phyloP scores from a whole-genome alignment of 1,140 invertebrate species.

The Dendrolimus kikuchii region DNA sequence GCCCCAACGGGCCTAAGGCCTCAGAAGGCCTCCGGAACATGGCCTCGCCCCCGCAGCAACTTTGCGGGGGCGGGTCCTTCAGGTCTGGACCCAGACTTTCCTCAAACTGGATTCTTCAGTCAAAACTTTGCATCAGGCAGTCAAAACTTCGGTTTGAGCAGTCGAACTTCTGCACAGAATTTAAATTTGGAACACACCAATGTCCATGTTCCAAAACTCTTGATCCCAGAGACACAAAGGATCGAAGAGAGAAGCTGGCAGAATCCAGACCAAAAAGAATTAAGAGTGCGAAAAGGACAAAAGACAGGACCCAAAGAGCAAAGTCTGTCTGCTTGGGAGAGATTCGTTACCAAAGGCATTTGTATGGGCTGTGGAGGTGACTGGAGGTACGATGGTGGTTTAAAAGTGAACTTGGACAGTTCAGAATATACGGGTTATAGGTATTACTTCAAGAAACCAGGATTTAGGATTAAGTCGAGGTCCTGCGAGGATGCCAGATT shows the following conservation, averaged over 20 bases:
- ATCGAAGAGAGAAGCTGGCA: too few species aligned
- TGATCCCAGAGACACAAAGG: too few species aligned
- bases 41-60: constrained; percentile 54
- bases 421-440: constrained; percentile 66
- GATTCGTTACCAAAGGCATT: constrained; percentile 48
- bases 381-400: constrained; percentile 51
- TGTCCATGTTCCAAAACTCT: too few species aligned
- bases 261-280: not conserved
- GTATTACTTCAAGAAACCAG: constrained; percentile 48
- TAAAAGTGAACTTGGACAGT: constrained; percentile 60
- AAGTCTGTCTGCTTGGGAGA: constrained; percentile 31
- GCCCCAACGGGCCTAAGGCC: constrained; percentile 31
- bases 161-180: too few species aligned
- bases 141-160: too few species aligned
- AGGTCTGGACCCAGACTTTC: too few species aligned
- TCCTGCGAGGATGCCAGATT: constrained; percentile 76
- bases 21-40: constrained; percentile 45
- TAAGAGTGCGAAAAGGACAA: not conserved
- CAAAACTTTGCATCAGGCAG: too few species aligned
- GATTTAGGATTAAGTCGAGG: constrained; percentile 51
- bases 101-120: too few species aligned
- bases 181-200: too few species aligned
- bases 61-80: constrained; percentile 31
- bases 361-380: constrained; percentile 60
- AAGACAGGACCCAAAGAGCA: not conserved